These are phyloP conservation scores for Amphipyra berbera DNA, from an alignment of 2,888 invertebrate genomes.

Conservation along the genomic window DNA sequence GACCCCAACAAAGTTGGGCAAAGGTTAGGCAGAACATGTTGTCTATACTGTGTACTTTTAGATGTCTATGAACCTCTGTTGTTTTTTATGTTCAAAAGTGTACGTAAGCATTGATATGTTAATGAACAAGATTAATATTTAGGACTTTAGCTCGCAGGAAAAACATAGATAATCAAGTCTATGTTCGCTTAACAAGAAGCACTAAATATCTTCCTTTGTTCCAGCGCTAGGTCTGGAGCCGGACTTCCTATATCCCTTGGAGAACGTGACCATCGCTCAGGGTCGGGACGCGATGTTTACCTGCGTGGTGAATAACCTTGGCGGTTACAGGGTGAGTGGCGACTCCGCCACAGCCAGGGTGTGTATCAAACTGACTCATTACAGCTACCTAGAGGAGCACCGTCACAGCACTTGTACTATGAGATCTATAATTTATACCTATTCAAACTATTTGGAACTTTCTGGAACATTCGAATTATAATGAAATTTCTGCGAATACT, in stretches of 20 bases:
- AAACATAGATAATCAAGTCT: too few relatives aligned
- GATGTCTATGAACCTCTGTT: too few relatives aligned
- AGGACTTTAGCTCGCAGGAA: too few relatives aligned
- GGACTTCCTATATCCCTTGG: conserved; percentile 94
- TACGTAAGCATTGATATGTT: too few relatives aligned
- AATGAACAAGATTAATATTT: too few relatives aligned
- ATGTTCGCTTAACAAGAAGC: too few relatives aligned
- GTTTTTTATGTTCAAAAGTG: too few relatives aligned
- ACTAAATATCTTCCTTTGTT: conserved; percentile 71
- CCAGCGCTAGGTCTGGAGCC: conserved; percentile 94
- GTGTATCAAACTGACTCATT: conserved; percentile 91
- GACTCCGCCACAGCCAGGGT: conserved; percentile 95
- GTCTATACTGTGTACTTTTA: too few relatives aligned
- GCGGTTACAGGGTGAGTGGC: conserved; percentile 97
- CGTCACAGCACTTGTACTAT: conserved; percentile 79
- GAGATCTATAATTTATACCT: conserved; percentile 81
- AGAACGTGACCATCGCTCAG: conserved; percentile 95
- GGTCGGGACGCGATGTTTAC: conserved; percentile 96
- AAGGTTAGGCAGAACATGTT: too few relatives aligned
- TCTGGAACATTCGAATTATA: neutral
- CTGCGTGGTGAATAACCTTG: conserved; percentile 95
- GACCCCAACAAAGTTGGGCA: too few relatives aligned
- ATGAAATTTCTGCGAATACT: neutral
- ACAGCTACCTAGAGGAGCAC: conserved; percentile 88
- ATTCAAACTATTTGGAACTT: conserved; percentile 10